Conservation (phyloP, 1,140 invertebrate genomes). For the Zophobas morio region DNA sequence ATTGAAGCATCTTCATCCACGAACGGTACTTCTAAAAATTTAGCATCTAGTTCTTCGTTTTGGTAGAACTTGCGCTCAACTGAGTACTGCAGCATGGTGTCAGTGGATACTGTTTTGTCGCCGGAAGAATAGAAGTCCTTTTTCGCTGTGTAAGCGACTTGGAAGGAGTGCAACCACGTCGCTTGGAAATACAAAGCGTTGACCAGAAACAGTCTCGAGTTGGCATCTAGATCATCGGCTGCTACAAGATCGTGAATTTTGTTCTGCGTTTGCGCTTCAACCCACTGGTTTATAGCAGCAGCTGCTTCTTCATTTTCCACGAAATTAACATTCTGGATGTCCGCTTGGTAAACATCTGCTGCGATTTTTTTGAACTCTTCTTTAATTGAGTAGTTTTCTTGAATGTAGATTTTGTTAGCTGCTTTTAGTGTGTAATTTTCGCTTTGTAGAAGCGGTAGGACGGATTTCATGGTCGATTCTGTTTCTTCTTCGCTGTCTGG, state of each 20-base stretch:
- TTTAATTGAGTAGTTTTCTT: conserved; percentile 66
- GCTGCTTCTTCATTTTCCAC: conserved; percentile 63
- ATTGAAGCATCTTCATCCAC: not conserved
- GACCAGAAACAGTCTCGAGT: not conserved
- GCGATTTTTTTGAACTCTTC: conserved; percentile 65
- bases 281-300: not conserved
- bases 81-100: not conserved
- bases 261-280: not conserved
- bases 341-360: conserved; percentile 69
- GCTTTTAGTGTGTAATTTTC: not conserved
- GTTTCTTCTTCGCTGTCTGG: not conserved
- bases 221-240: not conserved
- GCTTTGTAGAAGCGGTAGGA: too few species aligned
- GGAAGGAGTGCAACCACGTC: not conserved
- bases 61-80: not conserved
- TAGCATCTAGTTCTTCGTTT: not conserved
- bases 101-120: not conserved
- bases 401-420: conserved; percentile 66
- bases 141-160: not conserved
- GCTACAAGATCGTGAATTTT: not conserved
- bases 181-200: not conserved
- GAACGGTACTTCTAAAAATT: not conserved
- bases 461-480: too few species aligned
- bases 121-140: not conserved
- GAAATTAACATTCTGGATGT: conserved; percentile 73